A percentile compares a stretch with the other conserved stretches of the same genome.
Conservation (phyloP, 2,113 vertebrate genomes). For the Beaufortia kweichowensis region DNA sequence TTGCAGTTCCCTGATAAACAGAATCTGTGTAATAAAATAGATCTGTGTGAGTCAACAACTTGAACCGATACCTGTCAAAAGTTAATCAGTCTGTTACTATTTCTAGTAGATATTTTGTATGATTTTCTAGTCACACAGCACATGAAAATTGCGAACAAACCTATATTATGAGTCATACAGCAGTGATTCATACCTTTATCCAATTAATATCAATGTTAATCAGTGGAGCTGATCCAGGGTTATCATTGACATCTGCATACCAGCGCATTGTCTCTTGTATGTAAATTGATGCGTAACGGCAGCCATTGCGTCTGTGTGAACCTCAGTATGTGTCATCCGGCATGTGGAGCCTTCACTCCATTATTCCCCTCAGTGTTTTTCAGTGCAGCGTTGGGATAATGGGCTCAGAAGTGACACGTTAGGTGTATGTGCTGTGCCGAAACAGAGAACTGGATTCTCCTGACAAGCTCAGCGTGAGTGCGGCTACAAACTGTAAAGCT, state of each 20-base stretch:
- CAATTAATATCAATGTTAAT: not conserved
- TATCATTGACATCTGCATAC: no score
- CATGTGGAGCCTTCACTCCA: conserved; percentile 8
- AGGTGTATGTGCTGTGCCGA: conserved; percentile 5
- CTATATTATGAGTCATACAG: no score
- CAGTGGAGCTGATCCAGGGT: no score
- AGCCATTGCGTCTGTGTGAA: not conserved
- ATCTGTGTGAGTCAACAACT: no score
- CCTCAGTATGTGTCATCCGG: not conserved
- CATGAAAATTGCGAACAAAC: no score
- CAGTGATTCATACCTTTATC: not conserved
- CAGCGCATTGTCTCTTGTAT: not conserved
- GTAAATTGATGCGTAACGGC: not conserved
- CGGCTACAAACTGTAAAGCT: conserved; percentile 6
- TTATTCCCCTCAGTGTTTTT: conserved; percentile 22
- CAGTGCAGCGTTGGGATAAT: conserved; percentile 14
- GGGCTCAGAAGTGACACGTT: conserved; percentile 33
- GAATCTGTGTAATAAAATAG: no score
- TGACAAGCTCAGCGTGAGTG: conserved; percentile 32
- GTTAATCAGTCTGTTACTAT: no score
- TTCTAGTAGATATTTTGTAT: no score
- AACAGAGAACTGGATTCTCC: conserved; percentile 5
- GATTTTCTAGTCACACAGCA: no score
- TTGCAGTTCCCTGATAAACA: no score
- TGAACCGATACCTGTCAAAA: no score